These are phyloP conservation scores for Seladonia tumulorum DNA, from an alignment of 2,888 invertebrate genomes.

Conservation along the genomic window DNA sequence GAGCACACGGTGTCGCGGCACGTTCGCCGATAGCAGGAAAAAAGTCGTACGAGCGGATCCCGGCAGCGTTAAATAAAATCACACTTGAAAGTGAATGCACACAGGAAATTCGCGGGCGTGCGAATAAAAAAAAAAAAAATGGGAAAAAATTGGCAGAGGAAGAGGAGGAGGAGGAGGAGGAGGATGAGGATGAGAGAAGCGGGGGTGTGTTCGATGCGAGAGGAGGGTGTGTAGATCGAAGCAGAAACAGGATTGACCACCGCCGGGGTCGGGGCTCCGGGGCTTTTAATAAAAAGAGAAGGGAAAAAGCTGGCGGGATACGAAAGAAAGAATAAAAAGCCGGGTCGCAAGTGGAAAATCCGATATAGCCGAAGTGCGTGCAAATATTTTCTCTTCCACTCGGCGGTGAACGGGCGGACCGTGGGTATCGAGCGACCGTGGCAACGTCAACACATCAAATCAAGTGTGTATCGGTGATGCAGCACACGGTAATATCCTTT, in stretches of 20 bases:
- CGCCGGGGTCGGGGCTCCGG: conserved; percentile 62
- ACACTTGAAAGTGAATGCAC: conserved; percentile 45
- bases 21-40: conserved; percentile 19
- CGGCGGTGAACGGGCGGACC: conserved; percentile 57
- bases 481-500: conserved; percentile 80
- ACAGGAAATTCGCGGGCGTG: conserved; percentile 50
- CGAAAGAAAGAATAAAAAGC: conserved; percentile 32
- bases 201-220: conserved; percentile 60
- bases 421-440: conserved; percentile 64
- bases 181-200: neutral
- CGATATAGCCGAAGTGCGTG: conserved; percentile 78
- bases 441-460: conserved; percentile 78
- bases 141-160: too few species aligned
- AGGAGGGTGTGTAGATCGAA: conserved; percentile 65
- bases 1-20: conserved; percentile 3
- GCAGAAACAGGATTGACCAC: conserved; percentile 67
- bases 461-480: conserved; percentile 78
- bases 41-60: conserved; percentile 9
- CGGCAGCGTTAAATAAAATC: conserved; percentile 52
- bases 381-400: conserved; percentile 80
- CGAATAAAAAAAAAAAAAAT: conserved; percentile 56
- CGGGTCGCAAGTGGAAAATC: conserved; percentile 79
- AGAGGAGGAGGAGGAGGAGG: neutral
- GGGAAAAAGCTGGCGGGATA: neutral
- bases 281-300: conserved; percentile 77